These are phyloP conservation scores for Muntiacus reevesi DNA, from an alignment of 2,113 vertebrate species.

Conservation along the genomic window DNA sequence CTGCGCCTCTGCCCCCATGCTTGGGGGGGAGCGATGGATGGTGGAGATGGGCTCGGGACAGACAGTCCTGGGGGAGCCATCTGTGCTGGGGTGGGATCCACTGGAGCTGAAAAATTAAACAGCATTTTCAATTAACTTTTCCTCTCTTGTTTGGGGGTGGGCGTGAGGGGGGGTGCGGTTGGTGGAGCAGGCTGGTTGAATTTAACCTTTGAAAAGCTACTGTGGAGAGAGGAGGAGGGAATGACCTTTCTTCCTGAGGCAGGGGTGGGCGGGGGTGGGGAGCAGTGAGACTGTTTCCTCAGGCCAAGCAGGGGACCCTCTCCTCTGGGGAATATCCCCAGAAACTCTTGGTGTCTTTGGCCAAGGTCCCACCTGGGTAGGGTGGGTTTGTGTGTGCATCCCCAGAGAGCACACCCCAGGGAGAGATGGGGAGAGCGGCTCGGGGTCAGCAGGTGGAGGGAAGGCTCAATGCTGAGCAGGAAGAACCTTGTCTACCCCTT, in stretches of 20 bases:
- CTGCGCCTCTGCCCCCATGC: conserved; percentile 80
- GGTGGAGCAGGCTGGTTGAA: conserved; percentile 76
- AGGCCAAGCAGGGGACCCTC: conserved; percentile 21
- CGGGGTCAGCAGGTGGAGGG: not conserved
- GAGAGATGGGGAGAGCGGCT: not conserved
- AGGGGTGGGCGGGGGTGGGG: not conserved
- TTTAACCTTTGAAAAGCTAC: conserved; percentile 83
- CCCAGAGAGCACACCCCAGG: not conserved
- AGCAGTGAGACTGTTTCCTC: conserved; percentile 35
- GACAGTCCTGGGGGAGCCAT: conserved; percentile 94
- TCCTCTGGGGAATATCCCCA: not conserved
- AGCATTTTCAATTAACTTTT: conserved; percentile 90
- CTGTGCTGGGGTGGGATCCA: conserved; percentile 92
- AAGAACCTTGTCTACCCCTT: not conserved
- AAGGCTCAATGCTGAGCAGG: not conserved
- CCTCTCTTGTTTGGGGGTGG: conserved; percentile 77
- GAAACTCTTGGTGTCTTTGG: not conserved
- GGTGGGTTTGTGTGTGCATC: not conserved
- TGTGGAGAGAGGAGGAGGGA: conserved; percentile 39
- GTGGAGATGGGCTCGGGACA: conserved; percentile 85
- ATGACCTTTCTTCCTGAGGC: conserved; percentile 71
- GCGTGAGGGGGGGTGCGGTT: not conserved
- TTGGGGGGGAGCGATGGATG: conserved; percentile 69
- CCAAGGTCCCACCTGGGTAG: not conserved
- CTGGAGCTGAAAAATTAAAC: conserved; percentile 89